A percentile compares a stretch with the other conserved stretches of the same genome.
Evolutionary conservation across 1,140 invertebrate species (phyloP).

Genomic region (Hycleus cichorii): DNA sequence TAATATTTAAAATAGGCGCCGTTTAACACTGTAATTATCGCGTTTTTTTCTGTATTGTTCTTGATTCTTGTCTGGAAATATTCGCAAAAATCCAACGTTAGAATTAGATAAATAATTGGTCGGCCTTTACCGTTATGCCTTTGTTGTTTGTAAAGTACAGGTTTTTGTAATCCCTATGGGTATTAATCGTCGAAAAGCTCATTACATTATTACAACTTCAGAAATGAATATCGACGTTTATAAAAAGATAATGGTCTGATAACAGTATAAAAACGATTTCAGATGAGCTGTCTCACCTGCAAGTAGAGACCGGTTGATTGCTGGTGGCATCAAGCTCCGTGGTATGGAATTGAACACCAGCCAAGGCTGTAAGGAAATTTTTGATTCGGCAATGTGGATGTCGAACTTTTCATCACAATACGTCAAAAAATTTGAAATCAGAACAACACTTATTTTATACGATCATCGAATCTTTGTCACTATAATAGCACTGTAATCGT

Average conservation of each 20-base stretch:
- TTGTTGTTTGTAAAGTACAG: background rate
- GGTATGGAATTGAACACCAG: background rate
- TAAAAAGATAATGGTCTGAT: slow-evolving; percentile 16
- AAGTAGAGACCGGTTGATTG: slow-evolving; percentile 15
- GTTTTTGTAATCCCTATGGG: too few relatives aligned
- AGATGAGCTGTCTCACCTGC: slow-evolving; percentile 18
- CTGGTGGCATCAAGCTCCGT: background rate
- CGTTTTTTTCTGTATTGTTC: too few relatives aligned
- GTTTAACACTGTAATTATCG: too few relatives aligned
- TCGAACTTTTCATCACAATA: background rate
- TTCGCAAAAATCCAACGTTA: too few relatives aligned
- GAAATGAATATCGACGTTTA: background rate
- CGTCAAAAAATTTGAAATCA: background rate
- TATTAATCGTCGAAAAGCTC: background rate
- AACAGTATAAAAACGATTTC: slow-evolving; percentile 19
- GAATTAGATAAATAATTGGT: too few relatives aligned
- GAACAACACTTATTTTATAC: background rate
- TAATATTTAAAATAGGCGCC: too few relatives aligned
- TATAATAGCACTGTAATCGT: too few relatives aligned
- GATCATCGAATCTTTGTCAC: too few relatives aligned
- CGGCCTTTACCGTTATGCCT: slow-evolving; percentile 7
- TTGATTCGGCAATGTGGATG: background rate
- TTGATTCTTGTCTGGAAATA: too few relatives aligned
- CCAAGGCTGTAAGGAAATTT: background rate
- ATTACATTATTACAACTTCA: too few relatives aligned